Evolutionary conservation across 2,113 vertebrate species (phyloP), one percentile per base, ranked within the genome.

Genomic region (Aix galericulata): DNA sequence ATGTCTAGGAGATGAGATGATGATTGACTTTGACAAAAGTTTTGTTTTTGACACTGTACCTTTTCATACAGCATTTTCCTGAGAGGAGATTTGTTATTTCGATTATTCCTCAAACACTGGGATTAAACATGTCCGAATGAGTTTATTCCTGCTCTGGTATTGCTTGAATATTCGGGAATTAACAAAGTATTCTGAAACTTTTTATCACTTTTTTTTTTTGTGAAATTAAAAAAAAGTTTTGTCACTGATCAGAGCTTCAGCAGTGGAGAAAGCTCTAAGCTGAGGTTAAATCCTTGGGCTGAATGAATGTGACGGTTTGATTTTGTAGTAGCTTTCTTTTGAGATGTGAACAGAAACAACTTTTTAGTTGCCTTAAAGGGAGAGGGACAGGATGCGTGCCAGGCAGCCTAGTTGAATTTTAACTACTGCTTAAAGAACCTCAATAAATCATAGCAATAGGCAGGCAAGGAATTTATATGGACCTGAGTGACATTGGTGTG

Each of bases 401-500:
- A 75, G 38, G 71, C 32, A 48, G 55, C 32, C 50, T 89, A 40
- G 15, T 8, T 87, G 72, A 85, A 93, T 94, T 91, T 85, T 95
- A 83, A 89, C 50, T 80, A 72, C 48, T 66, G n/a, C 67, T 94
- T 95, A 55, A 77, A 91, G 75, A 91, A 73, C 27, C 42, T 82
- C 67, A 62, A 10, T 38, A 69, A 91, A 62, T 93, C 42, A 46
- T 62, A 81, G 53, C 64, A 71, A 63, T 46, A 81, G 53, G 29
- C 58, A 68, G 66, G 17, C 56, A 72, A 58, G 81, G 34, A 53
- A 20, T 64, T 67, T 52, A 13, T 50, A 17, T 91, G 34, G 34
- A 94, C 68, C 23, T 46, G 34, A 80, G 59, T 69, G 40, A 52
- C 46, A 25, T 17, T 78, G 48, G 40, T 63, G 23, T 91, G 53